Base-by-base conservation (phyloP, 1,140 invertebrate species). In the Mycetomoellerius zeteki region DNA sequence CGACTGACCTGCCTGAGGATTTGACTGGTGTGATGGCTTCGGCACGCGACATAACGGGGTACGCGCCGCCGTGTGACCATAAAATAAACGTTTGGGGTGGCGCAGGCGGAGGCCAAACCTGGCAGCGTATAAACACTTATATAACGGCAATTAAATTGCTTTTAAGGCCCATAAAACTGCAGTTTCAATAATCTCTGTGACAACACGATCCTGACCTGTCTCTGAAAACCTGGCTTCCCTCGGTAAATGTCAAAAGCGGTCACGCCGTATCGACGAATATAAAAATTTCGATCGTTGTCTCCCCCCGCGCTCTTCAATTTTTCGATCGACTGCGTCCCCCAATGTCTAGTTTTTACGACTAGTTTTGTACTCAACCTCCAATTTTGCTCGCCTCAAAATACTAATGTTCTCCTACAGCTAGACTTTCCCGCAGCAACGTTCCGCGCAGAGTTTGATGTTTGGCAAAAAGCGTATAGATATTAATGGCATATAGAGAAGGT, bases 111-210 rank as follows among this genome's bases (percentile, higher is more conserved):
- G 93, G 92, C 93, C 92, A 84, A 93, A 92, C 92, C 92, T 94
- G 93, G 93, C 92, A 92, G 92, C 94, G 93, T 94, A 95, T 95
- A 95, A 95, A 95, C 95, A 95, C 95, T 95, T 95, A 95, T 95
- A 95, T 95, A 95, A 95, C 94, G 94, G 94, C 95, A 95, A 95
- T 95, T 95, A 95, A 95, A 95, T 94, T 94, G 95, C 94, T 95
- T 95, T 95, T 95, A 95, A 95, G 93, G 93, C 93, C 95, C 94
- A 95, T 95, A 95, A 95, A 95, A 95, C 93, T 95, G 95, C 94
- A 95, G 94, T 95, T 95, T 95, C 95, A 95, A 95, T 95, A 95
- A 95, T 95, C 95, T 95, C 94, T 93, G 95, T 95, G 94, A 95
- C 95, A 95, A 95, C 94, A 94, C 93, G 93, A 93, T 94, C 93